Evolutionary conservation across 2,113 vertebrate genomes (phyloP), one percentile per base, ranked within the genome.

Genomic region (Aythya baeri): DNA sequence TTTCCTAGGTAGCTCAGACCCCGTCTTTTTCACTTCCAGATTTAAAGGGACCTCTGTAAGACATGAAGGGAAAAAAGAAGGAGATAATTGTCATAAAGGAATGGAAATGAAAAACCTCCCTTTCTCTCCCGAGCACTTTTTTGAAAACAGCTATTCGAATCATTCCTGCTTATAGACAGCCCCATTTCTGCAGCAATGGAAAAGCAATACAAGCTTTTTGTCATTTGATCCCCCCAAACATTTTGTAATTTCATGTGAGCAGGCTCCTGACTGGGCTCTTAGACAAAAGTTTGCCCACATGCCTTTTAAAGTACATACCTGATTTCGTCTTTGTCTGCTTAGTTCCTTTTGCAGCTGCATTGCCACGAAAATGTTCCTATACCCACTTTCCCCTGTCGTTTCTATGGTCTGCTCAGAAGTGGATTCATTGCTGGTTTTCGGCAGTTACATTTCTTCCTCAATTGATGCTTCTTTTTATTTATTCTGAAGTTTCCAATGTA

Each of bases 401-500:
- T 88, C 96, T 95, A 95, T 38, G 54, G 73, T 61, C 82, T 61
- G 88, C 87, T 97, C 88, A 43, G 91, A 97, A 93, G 88, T 81
- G 90, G 93, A 97, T 95, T 96, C 93, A 70, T 75, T 76, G 96
- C 97, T 95, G 97, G 83, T 54, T 93, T 96, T 96, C 83, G 4
- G 92, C 74, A 83, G 95, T 91, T 93, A 96, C 86, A 93, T 92
- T 88, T 91, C 95, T 96, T 88, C 81, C 77, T 95, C 92, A 49
- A 65, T 29, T 88, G 96, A 95, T 90, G 88, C 84, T 93, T 94
- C 91, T 87, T 92, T 97, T 97, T 96, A 97, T 98, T 97, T 98
- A 97, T 98, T 95, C 95, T 95, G 91, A 98, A 98, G 96, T 97
- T 97, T 94, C 91, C 73, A 31, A 89, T 93, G 96, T 96, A 96